Conservation (phyloP, 2,888 invertebrate genomes). For the Fragum sueziense region DNA sequence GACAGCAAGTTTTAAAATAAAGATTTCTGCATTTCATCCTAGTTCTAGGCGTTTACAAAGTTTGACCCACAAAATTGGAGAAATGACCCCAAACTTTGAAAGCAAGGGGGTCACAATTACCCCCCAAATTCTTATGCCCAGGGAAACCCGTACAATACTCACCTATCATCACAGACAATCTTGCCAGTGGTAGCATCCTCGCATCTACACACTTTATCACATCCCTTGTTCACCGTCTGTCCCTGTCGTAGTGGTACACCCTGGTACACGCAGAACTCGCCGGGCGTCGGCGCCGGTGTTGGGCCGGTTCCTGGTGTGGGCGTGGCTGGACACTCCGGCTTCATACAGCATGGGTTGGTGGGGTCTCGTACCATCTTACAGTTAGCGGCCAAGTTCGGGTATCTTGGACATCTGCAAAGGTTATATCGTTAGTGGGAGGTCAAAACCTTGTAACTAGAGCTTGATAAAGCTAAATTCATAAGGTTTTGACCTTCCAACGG, state of each 20-base stretch:
- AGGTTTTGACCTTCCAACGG: too few relatives aligned
- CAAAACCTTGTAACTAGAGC: too few relatives aligned
- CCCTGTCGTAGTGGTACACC: constrained; percentile 67
- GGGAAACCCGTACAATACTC: not conserved
- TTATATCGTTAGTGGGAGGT: too few relatives aligned
- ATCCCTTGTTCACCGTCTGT: constrained; percentile 66
- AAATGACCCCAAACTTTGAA: too few relatives aligned
- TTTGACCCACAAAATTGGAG: too few relatives aligned
- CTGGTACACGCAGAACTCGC: constrained; percentile 71
- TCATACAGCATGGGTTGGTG: constrained; percentile 66
- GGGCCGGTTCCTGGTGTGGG: constrained; percentile 34
- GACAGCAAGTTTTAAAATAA: too few relatives aligned
- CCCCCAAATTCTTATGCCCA: not conserved
- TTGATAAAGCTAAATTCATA: too few relatives aligned
- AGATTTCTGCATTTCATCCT: too few relatives aligned
- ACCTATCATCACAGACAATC: constrained; percentile 70
- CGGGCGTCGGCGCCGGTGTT: constrained; percentile 50
- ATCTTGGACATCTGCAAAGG: constrained; percentile 67
- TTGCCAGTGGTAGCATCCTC: constrained; percentile 67
- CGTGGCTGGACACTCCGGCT: constrained; percentile 60
- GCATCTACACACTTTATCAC: constrained; percentile 69
- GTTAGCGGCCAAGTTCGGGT: constrained; percentile 62
- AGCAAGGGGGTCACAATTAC: too few relatives aligned
- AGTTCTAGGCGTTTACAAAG: too few relatives aligned
- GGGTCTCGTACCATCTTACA: constrained; percentile 63